phyloP scores from a whole-genome alignment of 2,888 invertebrate species.

The Ferrisia virgata region DNA sequence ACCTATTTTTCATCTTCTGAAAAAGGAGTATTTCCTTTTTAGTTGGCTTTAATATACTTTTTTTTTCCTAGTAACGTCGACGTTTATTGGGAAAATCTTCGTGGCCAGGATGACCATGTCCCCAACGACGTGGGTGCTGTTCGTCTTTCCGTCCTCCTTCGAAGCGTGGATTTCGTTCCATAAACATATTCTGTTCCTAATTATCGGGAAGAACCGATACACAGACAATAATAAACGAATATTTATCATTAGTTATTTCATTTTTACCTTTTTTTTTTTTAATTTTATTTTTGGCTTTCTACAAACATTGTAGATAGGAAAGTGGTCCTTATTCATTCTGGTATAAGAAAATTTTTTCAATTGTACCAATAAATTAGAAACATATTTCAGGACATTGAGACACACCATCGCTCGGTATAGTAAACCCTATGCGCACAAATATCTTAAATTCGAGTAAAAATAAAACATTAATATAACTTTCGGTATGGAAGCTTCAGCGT shows the following conservation, averaged over 20 bases:
- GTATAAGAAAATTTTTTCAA: too few relatives aligned
- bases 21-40: too few relatives aligned
- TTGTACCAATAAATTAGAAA: not conserved
- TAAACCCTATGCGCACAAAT: too few relatives aligned
- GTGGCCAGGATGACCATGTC: constrained; percentile 17
- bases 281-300: not conserved
- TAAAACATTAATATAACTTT: too few relatives aligned
- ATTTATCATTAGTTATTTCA: constrained; percentile 20
- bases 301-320: too few relatives aligned
- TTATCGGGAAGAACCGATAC: constrained; percentile 27
- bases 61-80: constrained; percentile 40
- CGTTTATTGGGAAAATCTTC: constrained; percentile 44
- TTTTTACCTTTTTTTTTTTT: not conserved
- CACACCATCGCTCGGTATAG: too few relatives aligned
- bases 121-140: constrained; percentile 12
- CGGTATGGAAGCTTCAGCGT: not conserved
- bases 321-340: too few relatives aligned
- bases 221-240: constrained; percentile 34
- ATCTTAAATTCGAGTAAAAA: not conserved
- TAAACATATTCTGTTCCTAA: constrained; percentile 38
- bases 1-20: too few relatives aligned
- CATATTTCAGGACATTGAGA: not conserved
- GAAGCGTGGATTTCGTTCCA: constrained; percentile 34
- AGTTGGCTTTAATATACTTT: too few relatives aligned
- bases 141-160: constrained; percentile 36